Percentiles rank a stretch among this genome's conserved stretches.
phyloP scores from a whole-genome alignment of 2,797 vertebrate genomes.

The Odontamblyopus rebecca region DNA sequence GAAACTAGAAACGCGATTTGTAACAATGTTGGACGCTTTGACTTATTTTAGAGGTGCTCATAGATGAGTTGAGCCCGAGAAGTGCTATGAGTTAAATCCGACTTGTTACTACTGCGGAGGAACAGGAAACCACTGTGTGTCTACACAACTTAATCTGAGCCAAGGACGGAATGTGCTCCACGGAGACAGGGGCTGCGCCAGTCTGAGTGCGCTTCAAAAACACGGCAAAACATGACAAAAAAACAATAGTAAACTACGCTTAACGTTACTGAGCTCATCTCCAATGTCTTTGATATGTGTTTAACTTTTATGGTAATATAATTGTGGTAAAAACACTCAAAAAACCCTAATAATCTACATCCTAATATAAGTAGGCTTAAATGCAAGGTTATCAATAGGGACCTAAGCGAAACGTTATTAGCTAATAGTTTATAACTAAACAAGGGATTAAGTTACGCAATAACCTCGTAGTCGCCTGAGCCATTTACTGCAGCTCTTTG shows the following conservation, averaged over 20 bases:
- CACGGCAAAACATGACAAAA: neutral
- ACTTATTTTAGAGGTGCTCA: constrained; percentile 5
- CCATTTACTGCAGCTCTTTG: neutral
- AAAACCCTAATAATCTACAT: neutral
- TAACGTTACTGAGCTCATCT: neutral
- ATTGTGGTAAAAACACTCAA: neutral
- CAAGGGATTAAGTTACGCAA: neutral
- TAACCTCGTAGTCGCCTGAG: neutral
- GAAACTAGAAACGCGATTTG: neutral
- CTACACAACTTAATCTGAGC: constrained; percentile 68
- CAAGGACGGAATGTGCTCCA: constrained; percentile 75
- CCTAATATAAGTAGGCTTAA: too few relatives aligned
- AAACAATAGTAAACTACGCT: neutral
- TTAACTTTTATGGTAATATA: neutral
- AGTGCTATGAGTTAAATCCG: constrained; percentile 34
- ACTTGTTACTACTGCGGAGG: constrained; percentile 29
- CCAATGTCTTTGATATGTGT: neutral
- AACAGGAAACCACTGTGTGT: constrained; percentile 66
- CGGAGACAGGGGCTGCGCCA: constrained; percentile 35
- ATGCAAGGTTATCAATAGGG: neutral
- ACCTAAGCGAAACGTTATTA: neutral
- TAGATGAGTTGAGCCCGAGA: neutral
- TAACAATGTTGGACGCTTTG: too few relatives aligned
- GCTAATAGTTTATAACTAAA: neutral
- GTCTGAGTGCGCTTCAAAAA: constrained; percentile 8